phyloP scores from a whole-genome alignment of 1,140 invertebrate genomes.

The Cotesia glomerata region DNA sequence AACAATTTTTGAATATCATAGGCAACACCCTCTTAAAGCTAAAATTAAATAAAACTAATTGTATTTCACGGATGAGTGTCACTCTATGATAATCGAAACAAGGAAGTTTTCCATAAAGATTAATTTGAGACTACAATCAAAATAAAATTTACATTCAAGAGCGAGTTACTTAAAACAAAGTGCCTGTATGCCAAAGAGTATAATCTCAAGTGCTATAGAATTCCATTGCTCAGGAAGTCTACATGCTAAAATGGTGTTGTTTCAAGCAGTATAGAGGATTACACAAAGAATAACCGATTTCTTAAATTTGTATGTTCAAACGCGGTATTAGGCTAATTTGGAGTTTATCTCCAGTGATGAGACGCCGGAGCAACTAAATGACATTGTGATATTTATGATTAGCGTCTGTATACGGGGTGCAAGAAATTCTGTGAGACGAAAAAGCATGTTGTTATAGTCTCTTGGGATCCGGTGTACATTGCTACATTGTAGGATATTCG shows the following conservation, averaged over 20 bases:
- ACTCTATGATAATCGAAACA: too few species aligned
- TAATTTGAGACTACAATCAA: too few species aligned
- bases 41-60: too few species aligned
- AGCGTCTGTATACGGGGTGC: neutral
- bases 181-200: too few species aligned
- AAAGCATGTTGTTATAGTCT: constrained; percentile 7
- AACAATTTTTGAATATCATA: too few species aligned
- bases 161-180: too few species aligned
- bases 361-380: constrained; percentile 18
- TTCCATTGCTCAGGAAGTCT: neutral
- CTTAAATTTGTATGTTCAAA: constrained; percentile 24
- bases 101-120: too few species aligned
- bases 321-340: constrained; percentile 41
- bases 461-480: constrained; percentile 4
- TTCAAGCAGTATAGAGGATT: neutral
- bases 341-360: constrained; percentile 30
- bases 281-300: neutral
- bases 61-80: too few species aligned
- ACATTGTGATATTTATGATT: constrained; percentile 18
- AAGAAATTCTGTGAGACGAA: neutral
- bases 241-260: constrained; percentile 16
- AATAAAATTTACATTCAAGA: too few species aligned
- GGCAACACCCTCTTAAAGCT: too few species aligned
- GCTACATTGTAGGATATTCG: constrained; percentile 23
- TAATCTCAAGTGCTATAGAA: neutral